Conservation (phyloP, 2,113 vertebrate species). For the Tautogolabrus adspersus region DNA sequence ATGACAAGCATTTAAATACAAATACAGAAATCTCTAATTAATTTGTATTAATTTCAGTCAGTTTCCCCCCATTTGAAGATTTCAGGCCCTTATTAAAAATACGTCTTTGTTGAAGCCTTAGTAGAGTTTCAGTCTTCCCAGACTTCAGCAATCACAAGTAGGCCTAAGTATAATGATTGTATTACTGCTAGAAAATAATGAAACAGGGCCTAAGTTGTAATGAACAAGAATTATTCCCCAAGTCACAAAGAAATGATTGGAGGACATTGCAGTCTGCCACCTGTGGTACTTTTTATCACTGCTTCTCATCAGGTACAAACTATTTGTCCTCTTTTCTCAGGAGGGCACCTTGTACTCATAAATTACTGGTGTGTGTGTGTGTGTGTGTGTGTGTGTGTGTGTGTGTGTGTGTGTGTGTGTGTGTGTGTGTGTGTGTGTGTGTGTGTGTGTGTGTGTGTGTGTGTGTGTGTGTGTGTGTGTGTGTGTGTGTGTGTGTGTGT, state of each 20-base stretch:
- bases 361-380: conserved; percentile 31
- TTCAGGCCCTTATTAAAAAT: too few species aligned
- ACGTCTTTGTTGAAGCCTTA: too few species aligned
- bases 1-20: too few species aligned
- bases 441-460: conserved; percentile 31
- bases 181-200: background rate
- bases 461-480: conserved; percentile 25
- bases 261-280: conserved; percentile 1
- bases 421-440: conserved; percentile 25
- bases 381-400: conserved; percentile 25
- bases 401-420: conserved; percentile 18
- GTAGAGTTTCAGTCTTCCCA: background rate
- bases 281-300: conserved; percentile 19
- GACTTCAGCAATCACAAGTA: background rate
- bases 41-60: too few species aligned
- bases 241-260: background rate
- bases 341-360: conserved; percentile 43
- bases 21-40: too few species aligned
- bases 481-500: conserved; percentile 22
- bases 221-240: conserved; percentile 2
- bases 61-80: too few species aligned
- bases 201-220: background rate
- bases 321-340: conserved; percentile 35
- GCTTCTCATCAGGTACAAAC: conserved; percentile 21
- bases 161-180: background rate